Evolutionary conservation across 2,113 vertebrate species (phyloP), one percentile per base, ranked within the genome.

Genomic region (Lepus timidus): DNA sequence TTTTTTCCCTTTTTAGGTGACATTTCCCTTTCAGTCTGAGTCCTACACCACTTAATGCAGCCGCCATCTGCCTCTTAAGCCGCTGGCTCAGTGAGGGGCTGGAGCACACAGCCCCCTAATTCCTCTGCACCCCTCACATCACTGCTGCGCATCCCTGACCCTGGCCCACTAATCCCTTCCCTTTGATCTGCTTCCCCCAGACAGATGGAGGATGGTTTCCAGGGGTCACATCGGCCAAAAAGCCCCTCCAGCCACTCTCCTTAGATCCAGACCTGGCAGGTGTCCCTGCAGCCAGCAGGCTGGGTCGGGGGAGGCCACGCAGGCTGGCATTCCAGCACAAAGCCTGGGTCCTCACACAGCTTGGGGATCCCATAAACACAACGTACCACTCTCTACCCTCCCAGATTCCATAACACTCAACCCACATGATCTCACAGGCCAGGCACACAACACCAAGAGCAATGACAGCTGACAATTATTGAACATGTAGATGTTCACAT

Each of bases 51-150:
- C 36, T 93, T 39, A 92, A 51, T 31, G 39, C 74, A 88, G 78
- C 81, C 62, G 67, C 90, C 90, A 94, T 96, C 97, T 97, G 92
- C 70, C 91, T 84, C 79, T 78, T 85, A 88, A 96, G 51, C 90
- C 90, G 36, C 10, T 0, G 51, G 85, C 65, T 88, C 89, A 49
- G 75, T 7, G 51, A 81, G 90, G 70, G 89, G 84, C 74, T 36
- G 33, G 11, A 64, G 62, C 39, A 70, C 84, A 85, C 83, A 67
- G 93, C 81, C 36, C 67, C 36, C 93, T 91, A 31, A 93, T 73
- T 82, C 94, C 62, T 84, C 65, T 17, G 29, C 16, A 51, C 31
- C 82, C 93, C 65, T 70, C 76, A 0, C 36, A 36, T 61, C 90
- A 25, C 65, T 55, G 36, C 88, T 79, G 58, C 1, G 95, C 92